phyloP scores from a whole-genome alignment of 2,113 vertebrate genomes.

The Ochotona princeps region DNA sequence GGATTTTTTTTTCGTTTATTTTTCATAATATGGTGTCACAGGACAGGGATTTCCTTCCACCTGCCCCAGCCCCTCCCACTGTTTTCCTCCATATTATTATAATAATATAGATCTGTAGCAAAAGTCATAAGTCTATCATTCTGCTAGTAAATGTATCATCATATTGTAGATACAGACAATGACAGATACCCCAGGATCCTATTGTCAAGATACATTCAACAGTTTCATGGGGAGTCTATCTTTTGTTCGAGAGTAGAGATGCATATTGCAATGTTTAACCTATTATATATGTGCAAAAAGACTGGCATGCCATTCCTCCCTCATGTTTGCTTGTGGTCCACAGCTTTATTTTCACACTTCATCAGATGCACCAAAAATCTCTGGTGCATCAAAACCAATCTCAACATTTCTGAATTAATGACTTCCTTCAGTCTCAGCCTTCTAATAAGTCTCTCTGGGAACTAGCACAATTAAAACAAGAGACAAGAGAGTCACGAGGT shows the following conservation, averaged over 20 bases:
- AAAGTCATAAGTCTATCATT: too few relatives aligned
- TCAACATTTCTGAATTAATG: constrained; percentile 88
- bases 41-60: too few relatives aligned
- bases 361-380: constrained; percentile 79
- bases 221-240: too few relatives aligned
- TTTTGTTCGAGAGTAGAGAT: too few relatives aligned
- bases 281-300: constrained; percentile 60
- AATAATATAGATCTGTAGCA: too few relatives aligned
- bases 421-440: constrained; percentile 84
- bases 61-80: too few relatives aligned
- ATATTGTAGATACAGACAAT: too few relatives aligned
- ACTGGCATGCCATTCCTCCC: constrained; percentile 51
- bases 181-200: too few relatives aligned
- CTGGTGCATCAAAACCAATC: constrained; percentile 87
- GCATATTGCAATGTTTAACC: not conserved
- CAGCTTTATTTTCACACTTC: constrained; percentile 78
- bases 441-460: constrained; percentile 89
- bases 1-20: not conserved
- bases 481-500: constrained; percentile 38
- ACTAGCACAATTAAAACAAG: constrained; percentile 79
- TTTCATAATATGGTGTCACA: too few relatives aligned
- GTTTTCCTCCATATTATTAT: too few relatives aligned
- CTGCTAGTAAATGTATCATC: too few relatives aligned
- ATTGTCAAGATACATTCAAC: too few relatives aligned
- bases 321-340: constrained; percentile 66